Conservation (phyloP, 1,140 invertebrate genomes). For the Drosophila cardini region DNA sequence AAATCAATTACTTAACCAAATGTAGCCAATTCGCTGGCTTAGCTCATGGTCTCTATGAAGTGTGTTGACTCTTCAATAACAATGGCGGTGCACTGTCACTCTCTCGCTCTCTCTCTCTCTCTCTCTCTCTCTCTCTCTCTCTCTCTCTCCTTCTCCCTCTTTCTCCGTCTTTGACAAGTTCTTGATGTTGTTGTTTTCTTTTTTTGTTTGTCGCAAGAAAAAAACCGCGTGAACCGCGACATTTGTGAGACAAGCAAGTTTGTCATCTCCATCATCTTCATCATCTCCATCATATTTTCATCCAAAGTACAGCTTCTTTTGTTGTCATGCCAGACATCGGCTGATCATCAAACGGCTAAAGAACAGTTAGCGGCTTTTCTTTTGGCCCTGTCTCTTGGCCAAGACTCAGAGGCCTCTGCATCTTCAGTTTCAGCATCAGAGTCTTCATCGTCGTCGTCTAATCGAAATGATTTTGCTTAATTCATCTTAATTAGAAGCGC, state of each 20-base stretch:
- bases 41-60: neutral
- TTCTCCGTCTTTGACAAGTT: neutral
- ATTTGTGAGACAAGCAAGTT: constrained; percentile 31
- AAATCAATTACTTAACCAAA: too few relatives aligned
- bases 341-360: constrained; percentile 72
- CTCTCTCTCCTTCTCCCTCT: too few relatives aligned
- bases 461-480: constrained; percentile 84
- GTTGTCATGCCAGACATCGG: constrained; percentile 52
- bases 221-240: constrained; percentile 27
- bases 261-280: constrained; percentile 27
- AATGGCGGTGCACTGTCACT: neutral
- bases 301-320: constrained; percentile 15
- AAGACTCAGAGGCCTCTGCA: neutral
- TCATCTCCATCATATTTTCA: constrained; percentile 19
- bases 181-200: neutral
- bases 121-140: neutral
- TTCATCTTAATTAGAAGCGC: constrained; percentile 81
- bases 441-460: constrained; percentile 46
- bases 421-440: neutral
- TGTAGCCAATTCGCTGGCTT: neutral
- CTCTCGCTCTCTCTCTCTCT: too few relatives aligned
- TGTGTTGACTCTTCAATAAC: neutral
- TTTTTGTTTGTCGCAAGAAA: constrained; percentile 26
- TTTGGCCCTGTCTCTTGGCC: constrained; percentile 9
- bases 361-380: constrained; percentile 66